Evolutionary conservation across 2,797 vertebrate species (phyloP), one percentile per base, ranked within the genome.

Genomic region (Geotrypetes seraphini): DNA sequence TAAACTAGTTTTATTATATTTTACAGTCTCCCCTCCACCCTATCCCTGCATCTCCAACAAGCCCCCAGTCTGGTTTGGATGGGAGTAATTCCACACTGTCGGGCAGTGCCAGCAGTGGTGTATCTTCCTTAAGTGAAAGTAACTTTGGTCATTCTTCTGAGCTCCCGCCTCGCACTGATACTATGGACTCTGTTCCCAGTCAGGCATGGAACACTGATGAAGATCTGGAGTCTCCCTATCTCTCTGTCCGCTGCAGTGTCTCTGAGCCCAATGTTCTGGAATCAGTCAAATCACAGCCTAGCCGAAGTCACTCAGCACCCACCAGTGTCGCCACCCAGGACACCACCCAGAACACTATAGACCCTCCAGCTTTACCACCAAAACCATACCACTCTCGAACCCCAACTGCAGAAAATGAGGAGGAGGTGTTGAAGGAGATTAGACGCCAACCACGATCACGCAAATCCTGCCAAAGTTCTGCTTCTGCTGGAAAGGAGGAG

Each of bases 31-130:
- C 96, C 39, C 89, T 97, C 36, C 94, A 97, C 56, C 93, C 96
- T 6, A 99, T 97, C 57, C 96, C 96, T 19, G 96, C 92, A 48
- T 97, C 96, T 8, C 96, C 96, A 56, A 97, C 96, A 63, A 98
- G 93, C 71, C 96, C 94, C 0, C 93, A 97, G 72, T 97, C 94
- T n/a, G 95, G 90, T 44, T 64, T 97, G 60, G 91, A 96, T 21
- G 93, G 96, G 64, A 97, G 93, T 73, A 98, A 97, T 74, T 97
- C 94, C 45, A 97, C 95, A 2, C 80, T 99, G 57, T 98, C 96
- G 0, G 96, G 94, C 74, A 99, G 96, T 5, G 95, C 96, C 74
- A 99, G 96, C 84, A 97, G 94, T 1, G 96, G 96, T 0, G 95
- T 99, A 18, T 99, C 95, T 22, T 99, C 96, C 44, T 55, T 99